Conservation (phyloP, 2,113 vertebrate genomes). For the Choloepus hoffmanni region DNA sequence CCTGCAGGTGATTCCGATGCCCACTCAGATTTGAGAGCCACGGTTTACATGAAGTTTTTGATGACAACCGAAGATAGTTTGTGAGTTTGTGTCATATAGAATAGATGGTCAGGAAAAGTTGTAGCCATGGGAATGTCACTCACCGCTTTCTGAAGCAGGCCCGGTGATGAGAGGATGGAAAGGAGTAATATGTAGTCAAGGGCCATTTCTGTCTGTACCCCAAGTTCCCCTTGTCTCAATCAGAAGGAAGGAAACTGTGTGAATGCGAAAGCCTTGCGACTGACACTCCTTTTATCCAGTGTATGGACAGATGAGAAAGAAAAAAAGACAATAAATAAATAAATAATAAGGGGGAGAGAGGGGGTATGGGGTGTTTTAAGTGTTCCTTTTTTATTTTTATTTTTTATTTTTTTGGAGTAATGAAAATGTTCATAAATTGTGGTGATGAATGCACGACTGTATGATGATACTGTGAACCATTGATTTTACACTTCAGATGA, state of each 20-base stretch:
- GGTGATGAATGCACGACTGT: too few relatives aligned
- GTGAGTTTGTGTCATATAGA: neutral
- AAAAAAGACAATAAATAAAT: too few relatives aligned
- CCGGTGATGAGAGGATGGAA: neutral
- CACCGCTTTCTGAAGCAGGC: neutral
- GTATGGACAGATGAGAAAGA: too few relatives aligned
- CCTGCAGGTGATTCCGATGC: neutral
- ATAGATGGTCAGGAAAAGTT: neutral
- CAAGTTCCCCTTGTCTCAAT: neutral
- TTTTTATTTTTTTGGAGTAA: too few relatives aligned
- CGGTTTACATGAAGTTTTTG: neutral
- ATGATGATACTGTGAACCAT: too few relatives aligned
- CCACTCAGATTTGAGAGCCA: neutral
- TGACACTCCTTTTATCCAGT: too few relatives aligned
- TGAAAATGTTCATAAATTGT: too few relatives aligned
- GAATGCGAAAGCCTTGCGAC: too few relatives aligned
- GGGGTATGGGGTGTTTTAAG: too few relatives aligned
- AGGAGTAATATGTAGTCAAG: neutral
- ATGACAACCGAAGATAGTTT: neutral
- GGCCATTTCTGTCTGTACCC: neutral
- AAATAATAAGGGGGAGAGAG: too few relatives aligned
- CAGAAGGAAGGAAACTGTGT: neutral
- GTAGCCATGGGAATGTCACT: neutral
- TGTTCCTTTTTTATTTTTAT: too few relatives aligned
- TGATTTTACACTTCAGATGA: too few relatives aligned